Evolutionary conservation across 2,797 vertebrate species (phyloP).

Genomic region (Oryzias dopingdopingensis): DNA sequence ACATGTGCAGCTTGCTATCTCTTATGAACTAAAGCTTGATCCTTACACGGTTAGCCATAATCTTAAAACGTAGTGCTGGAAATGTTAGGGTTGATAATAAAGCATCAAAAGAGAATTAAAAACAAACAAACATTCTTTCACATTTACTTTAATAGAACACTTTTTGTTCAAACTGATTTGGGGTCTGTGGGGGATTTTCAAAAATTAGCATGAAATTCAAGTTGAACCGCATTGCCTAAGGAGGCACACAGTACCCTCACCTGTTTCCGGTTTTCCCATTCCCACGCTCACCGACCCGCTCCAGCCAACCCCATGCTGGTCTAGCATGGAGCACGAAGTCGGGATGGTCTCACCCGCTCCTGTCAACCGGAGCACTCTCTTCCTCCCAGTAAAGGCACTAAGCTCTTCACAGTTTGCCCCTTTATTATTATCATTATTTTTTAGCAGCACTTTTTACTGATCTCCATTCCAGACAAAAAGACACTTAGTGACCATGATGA

Average conservation of each 20-base stretch:
- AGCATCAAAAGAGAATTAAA: conserved; percentile 9
- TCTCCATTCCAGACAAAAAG: conserved; percentile 59
- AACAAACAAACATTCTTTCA: conserved; percentile 5
- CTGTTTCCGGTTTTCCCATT: conserved; percentile 20
- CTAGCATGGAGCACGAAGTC: conserved; percentile 49
- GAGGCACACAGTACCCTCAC: conserved; percentile 26
- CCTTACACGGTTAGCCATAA: not conserved
- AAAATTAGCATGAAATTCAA: conserved; percentile 37
- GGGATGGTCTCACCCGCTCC: conserved; percentile 18
- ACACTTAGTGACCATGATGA: conserved; percentile 65
- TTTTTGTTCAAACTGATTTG: conserved; percentile 7
- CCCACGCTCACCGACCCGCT: conserved; percentile 36
- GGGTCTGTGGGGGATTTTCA: conserved; percentile 20
- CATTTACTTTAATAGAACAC: not conserved
- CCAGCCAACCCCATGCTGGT: conserved; percentile 34
- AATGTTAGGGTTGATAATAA: not conserved
- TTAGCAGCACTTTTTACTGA: conserved; percentile 66
- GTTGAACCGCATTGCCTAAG: conserved; percentile 18
- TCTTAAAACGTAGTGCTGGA: conserved; percentile 11
- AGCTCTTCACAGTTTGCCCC: conserved; percentile 40
- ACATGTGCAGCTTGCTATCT: no score
- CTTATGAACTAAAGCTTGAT: no score
- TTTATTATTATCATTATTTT: conserved; percentile 7
- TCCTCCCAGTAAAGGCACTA: conserved; percentile 67
- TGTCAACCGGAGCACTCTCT: conserved; percentile 34